These are phyloP conservation scores for Eumacrocentrus americanus DNA, from an alignment of 2,888 invertebrate species.

Conservation along the genomic window DNA sequence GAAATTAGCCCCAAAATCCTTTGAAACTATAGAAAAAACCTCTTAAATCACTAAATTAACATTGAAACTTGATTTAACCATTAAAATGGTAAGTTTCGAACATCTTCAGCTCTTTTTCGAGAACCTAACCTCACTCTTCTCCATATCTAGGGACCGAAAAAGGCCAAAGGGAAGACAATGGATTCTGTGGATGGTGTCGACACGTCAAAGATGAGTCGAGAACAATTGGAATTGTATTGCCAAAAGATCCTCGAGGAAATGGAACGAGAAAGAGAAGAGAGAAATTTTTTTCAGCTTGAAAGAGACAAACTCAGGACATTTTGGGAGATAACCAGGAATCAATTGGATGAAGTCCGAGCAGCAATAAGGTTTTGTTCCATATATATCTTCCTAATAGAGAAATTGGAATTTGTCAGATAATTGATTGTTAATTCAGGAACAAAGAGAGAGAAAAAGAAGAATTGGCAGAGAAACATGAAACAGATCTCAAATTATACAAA, in stretches of 20 bases:
- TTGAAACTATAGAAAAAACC: too few species aligned
- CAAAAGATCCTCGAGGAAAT: conserved; percentile 86
- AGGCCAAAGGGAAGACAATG: conserved; percentile 44
- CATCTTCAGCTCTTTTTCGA: too few species aligned
- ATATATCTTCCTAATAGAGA: background rate
- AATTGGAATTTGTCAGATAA: background rate
- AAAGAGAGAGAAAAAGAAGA: conserved; percentile 90
- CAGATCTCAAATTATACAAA: conserved; percentile 84
- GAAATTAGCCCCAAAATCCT: too few species aligned
- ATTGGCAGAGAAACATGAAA: conserved; percentile 84
- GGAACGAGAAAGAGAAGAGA: conserved; percentile 91
- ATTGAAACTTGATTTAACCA: too few species aligned
- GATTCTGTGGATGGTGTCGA: conserved; percentile 83
- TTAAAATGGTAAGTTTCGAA: background rate
- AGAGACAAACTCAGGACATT: conserved; percentile 92
- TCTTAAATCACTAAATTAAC: too few species aligned
- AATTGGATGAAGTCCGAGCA: conserved; percentile 84
- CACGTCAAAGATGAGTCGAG: conserved; percentile 89
- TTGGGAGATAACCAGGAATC: conserved; percentile 93
- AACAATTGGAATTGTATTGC: conserved; percentile 89
- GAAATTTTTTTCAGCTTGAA: conserved; percentile 95
- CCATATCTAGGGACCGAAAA: conserved; percentile 51
- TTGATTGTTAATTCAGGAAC: conserved; percentile 68
- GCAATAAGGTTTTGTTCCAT: conserved; percentile 64
- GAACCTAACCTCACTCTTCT: too few species aligned